phyloP scores from a whole-genome alignment of 2,888 invertebrate species.

The Lymantria dispar region DNA sequence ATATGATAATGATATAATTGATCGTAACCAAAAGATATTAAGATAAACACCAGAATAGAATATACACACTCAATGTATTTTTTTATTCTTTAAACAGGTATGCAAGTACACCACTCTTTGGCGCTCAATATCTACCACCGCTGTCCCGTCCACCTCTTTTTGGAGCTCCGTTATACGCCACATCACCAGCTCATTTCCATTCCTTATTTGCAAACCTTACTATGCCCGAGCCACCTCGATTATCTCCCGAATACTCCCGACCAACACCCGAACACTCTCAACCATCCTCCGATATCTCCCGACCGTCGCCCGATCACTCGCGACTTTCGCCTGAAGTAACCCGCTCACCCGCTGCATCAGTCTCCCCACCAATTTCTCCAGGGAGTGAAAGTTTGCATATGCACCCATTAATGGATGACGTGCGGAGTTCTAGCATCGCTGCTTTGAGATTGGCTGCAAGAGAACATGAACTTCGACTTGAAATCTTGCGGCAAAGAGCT shows the following conservation, averaged over 20 bases:
- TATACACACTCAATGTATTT: not conserved
- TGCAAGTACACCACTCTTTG: slow-evolving; percentile 66
- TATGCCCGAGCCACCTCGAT: slow-evolving; percentile 71
- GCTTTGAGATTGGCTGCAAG: slow-evolving; percentile 92
- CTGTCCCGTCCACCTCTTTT: slow-evolving; percentile 65
- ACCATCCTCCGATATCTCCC: slow-evolving; percentile 43
- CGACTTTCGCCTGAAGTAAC: slow-evolving; percentile 50
- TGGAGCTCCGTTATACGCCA: slow-evolving; percentile 71
- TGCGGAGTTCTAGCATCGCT: slow-evolving; percentile 93
- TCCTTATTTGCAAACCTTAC: slow-evolving; percentile 91
- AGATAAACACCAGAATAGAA: too few relatives aligned
- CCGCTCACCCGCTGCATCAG: slow-evolving; percentile 63
- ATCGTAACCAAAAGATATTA: too few relatives aligned
- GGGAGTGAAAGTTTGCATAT: slow-evolving; percentile 74
- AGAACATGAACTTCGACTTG: slow-evolving; percentile 93
- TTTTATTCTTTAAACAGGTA: slow-evolving; percentile 52
- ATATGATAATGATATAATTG: too few relatives aligned
- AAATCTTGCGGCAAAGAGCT: slow-evolving; percentile 88
- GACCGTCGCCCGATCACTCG: slow-evolving; percentile 43
- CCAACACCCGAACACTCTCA: slow-evolving; percentile 54
- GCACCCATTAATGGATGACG: slow-evolving; percentile 82
- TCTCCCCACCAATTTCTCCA: slow-evolving; percentile 81
- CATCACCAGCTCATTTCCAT: slow-evolving; percentile 87
- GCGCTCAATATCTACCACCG: slow-evolving; percentile 67
- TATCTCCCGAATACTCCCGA: slow-evolving; percentile 60